Evolutionary conservation across 2,888 invertebrate genomes (phyloP).

Genomic region (Mesodorylaimus sp.): DNA sequence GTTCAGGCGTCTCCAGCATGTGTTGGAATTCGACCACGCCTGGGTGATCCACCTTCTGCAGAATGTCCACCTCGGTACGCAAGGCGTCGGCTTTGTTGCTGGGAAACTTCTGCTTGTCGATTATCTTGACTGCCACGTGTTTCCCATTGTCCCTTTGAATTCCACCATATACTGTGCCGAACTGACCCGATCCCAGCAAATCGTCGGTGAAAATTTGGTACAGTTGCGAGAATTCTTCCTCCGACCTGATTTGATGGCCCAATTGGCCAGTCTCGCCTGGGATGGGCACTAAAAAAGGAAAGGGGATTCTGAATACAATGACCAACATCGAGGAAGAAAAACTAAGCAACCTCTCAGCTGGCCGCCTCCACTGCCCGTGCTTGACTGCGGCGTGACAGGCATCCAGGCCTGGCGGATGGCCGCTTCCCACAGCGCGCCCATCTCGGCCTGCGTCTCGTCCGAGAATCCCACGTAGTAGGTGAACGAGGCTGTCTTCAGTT

Average conservation of each 20-base stretch:
- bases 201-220: constrained; percentile 96
- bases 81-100: constrained; percentile 96
- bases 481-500: constrained; percentile 64
- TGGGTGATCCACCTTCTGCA: constrained; percentile 40
- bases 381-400: constrained; percentile 55
- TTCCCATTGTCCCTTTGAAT: constrained; percentile 55
- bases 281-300: constrained; percentile 6
- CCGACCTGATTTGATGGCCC: constrained; percentile 24
- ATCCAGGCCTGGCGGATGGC: constrained; percentile 75
- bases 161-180: constrained; percentile 92
- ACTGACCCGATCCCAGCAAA: constrained; percentile 91
- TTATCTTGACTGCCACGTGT: constrained; percentile 86
- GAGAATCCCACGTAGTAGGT: constrained; percentile 50
- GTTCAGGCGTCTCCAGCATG: constrained; percentile 94
- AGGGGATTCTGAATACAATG: not conserved
- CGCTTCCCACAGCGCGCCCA: constrained; percentile 77
- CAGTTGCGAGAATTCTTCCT: constrained; percentile 67
- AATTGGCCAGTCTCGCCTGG: constrained; percentile 22
- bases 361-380: constrained; percentile 10
- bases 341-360: not conserved
- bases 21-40: constrained; percentile 70
- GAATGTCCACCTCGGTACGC: constrained; percentile 91
- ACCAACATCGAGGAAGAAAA: not conserved
- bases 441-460: not conserved
- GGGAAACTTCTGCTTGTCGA: constrained; percentile 91